These are phyloP conservation scores for Aurelia coerulea DNA, from an alignment of 30 jellyfish, hydroid and myxozoan species.

Conservation along the genomic window DNA sequence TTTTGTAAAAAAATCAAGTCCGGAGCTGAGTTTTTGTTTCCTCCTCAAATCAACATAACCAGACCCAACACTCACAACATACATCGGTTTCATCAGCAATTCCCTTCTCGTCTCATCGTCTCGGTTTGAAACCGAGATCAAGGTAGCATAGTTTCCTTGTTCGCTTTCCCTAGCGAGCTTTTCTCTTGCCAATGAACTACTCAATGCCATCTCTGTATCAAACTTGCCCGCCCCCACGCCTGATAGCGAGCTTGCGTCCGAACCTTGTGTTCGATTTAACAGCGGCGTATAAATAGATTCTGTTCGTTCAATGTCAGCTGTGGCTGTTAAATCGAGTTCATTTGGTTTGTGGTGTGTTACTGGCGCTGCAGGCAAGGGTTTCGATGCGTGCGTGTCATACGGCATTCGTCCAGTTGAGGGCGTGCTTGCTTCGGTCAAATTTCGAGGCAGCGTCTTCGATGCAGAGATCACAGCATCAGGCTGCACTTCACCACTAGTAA, in stretches of 20 bases:
- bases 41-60: constrained; percentile 86
- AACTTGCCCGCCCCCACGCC: constrained; percentile 55
- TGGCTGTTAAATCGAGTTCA: constrained; percentile 20
- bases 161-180: constrained; percentile 50
- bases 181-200: constrained; percentile 62
- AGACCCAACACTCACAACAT: constrained; percentile 86
- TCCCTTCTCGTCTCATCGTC: constrained; percentile 65
- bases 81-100: constrained; percentile 71
- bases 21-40: constrained; percentile 48
- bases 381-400: not conserved
- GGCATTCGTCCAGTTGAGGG: not conserved
- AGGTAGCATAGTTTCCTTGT: constrained; percentile 82
- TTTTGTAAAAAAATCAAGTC: constrained; percentile 56
- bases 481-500: no score
- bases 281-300: constrained; percentile 83
- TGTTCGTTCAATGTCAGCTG: not conserved
- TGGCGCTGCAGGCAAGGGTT: not conserved
- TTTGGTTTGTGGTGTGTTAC: not conserved
- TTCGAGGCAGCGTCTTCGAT: not conserved
- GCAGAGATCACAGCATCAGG: not conserved
- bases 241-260: constrained; percentile 47
- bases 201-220: constrained; percentile 77
- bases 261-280: constrained; percentile 17
- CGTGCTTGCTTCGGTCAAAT: not conserved
- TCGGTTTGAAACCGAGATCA: constrained; percentile 70